Base-by-base conservation (phyloP, 30 jellyfish, hydroid and myxozoan genomes). In the Pseudorhiza aurosa region DNA sequence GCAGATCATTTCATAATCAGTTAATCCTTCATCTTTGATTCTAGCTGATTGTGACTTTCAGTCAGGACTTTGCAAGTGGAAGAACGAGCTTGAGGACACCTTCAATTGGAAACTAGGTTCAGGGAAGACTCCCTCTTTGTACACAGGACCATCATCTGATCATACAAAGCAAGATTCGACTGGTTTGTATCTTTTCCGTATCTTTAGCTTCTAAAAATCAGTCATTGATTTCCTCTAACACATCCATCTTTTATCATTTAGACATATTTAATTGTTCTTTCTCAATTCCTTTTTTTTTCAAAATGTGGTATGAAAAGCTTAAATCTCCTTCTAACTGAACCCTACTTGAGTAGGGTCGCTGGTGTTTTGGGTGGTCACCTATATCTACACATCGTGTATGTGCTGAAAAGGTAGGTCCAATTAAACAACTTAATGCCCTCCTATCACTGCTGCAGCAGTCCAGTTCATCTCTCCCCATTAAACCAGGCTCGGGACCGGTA, bases 121-220 rank as follows among this genome's bases (percentile, higher is more conserved):
- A 2, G 97, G 90, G 39, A 14, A 67, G 5, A 88, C 97, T 57
- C 89, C 87, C 1, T 88, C 97, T 2, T 33, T 82, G 18, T 57
- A 43, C 69, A 88, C 97, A n/a, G 97, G 97, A 56, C 97, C 97
- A 18, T 51, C 71, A 2, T 45, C 68, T 24, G 96, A 85, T 50
- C 96, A 85, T 81, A 85, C 96, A 5, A 59, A 33, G 44, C 74
- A 71, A 31, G 47, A 58, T 37, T 8, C 1, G 24, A 76, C 28
- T 18, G 95, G 93, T 81, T n/a, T 5, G 33, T 36, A 39, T 40
- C 39, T 3, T 65, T 40, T 70, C 0, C 39, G 3, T 5, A 18
- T 9, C 37, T 32, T 29, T 8, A 14, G 5, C 29, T 42, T 19
- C 37, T 7, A 8, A 12, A 17, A 6, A 12, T 33, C 8, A 18